Base-by-base conservation (phyloP, 2,888 invertebrate species). In the Tetropium fuscum region DNA sequence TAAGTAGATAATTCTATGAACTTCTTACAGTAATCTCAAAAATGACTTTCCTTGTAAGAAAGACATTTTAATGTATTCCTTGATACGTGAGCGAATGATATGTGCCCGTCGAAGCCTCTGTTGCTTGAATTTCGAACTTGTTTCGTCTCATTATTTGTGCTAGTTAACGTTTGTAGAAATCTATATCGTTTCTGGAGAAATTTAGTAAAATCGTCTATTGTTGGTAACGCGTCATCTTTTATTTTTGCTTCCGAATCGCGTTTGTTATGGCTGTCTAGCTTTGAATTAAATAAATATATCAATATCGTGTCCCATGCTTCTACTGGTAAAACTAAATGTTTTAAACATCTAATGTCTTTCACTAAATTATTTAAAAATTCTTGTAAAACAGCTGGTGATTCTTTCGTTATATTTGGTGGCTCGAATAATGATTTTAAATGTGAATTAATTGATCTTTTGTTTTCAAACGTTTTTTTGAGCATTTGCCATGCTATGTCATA, bases 311-410 rank as follows among this genome's bases (percentile, higher is more conserved):
- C 32, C 32, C 13, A 32, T 1, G 32, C 11, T 1, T 58, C 44
- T 13, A 43, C 22, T 10, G 45, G 22, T 59, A 53, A 18, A 8
- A 36, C 47, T 22, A 58, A 16, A 1, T 25, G 32, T 58, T 54
- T 43, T 18, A 54, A 51, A 13, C 32, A 27, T 10, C 34, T 19
- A 8, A 47, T 3, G 20, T 57, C 41, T 20, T 53, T 45, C 18
- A 25, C 25, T 7, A 53, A 27, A 11, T 22, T 30, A 43, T 57
- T 49, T 41, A 20, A 18, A 2, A 41, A 8, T 10, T 20, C n/a
- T 41, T 30, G 25, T 27, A 45, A 18, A 3, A 22, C n/a, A 2
- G 15, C 13, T 13, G n/a, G 27, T 25, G 44, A 11, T 7, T 44
- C 44, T 18, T 45, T 45, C 2, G 1, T 11, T 2, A 45, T 10